phyloP scores from a whole-genome alignment of 2,797 vertebrate genomes.

The Dermochelys coriacea region DNA sequence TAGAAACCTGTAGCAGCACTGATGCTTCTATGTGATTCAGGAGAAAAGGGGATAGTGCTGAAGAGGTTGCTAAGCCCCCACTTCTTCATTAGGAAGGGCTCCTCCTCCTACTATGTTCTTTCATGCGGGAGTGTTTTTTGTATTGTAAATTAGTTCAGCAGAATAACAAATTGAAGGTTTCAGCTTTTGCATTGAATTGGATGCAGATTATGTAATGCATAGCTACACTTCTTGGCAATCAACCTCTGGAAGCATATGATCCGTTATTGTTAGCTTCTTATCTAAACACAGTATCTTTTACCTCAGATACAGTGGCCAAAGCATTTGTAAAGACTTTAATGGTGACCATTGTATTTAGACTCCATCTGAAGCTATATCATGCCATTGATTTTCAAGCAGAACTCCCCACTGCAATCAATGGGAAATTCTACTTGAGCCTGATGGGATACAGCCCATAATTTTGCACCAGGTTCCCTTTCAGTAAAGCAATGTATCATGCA shows the following conservation, averaged over 20 bases:
- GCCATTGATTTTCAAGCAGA: slow-evolving; percentile 16
- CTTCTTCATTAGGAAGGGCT: background rate
- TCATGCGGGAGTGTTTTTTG: background rate
- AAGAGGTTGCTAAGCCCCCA: background rate
- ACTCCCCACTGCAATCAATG: background rate
- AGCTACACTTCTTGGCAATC: background rate
- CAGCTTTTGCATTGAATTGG: background rate
- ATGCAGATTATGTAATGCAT: background rate
- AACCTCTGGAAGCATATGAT: background rate
- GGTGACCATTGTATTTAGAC: slow-evolving; percentile 6
- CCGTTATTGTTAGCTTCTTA: background rate
- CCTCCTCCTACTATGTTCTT: background rate
- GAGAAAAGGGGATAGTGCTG: background rate
- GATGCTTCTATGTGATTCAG: accelerated
- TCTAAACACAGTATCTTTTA: background rate
- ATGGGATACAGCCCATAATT: background rate
- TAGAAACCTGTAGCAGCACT: background rate
- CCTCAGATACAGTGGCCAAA: background rate
- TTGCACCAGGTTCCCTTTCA: background rate
- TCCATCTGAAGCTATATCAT: background rate
- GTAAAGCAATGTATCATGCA: background rate
- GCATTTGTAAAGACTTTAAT: slow-evolving; percentile 20
- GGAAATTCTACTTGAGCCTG: background rate
- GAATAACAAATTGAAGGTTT: background rate
- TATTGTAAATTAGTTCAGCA: background rate